Evolutionary conservation across 2,888 invertebrate genomes (phyloP), one percentile per base, ranked within the genome.

Genomic region (Zhuqinia jingwanae): DNA sequence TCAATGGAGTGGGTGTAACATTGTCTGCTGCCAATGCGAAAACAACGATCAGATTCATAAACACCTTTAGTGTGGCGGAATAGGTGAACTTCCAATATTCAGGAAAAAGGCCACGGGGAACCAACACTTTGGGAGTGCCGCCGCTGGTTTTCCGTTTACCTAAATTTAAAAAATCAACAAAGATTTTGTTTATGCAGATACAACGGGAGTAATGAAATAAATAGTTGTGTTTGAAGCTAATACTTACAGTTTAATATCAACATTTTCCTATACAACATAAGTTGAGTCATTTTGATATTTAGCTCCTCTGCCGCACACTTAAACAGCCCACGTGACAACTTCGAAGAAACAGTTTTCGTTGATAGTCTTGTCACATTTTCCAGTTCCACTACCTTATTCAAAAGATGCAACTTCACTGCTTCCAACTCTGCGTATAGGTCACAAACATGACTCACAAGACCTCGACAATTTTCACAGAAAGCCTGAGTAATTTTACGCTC

Each of bases 351-450:
- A 11, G 2, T 60, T 30, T 1, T 60, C 2, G 30, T 30, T 15
- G 60, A 27, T n/a, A 13, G 1, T 8, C 60, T 27, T 5, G 30
- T 30, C 10, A 27, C 15, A 10, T 17, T 20, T n/a, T 68, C 20
- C 42, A 68, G 13, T 15, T 68, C 22, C 2, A 13, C 36, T 1
- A 68, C 17, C 13, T 20, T 68, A 17, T n/a, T 1, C 1, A 68
- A 13, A 11, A 68, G 25, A 10, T 45, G 5, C 13, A 68, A 20
- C 17, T 68, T 68, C 13, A 45, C 42, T n/a, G 10, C 13, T 45
- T 68, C 10, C 45, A 68, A 22, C 20, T 68, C 68, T n/a, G 68
- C 68, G 5, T 45, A 68, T 10, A 68, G 22, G 8, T 68, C 68
- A 36, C n/a, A 17, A 2, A 45, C 10, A n/a, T 17, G 5, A 3